Evolutionary conservation across 2,113 vertebrate genomes (phyloP).

Genomic region (Xiphophorus couchianus): DNA sequence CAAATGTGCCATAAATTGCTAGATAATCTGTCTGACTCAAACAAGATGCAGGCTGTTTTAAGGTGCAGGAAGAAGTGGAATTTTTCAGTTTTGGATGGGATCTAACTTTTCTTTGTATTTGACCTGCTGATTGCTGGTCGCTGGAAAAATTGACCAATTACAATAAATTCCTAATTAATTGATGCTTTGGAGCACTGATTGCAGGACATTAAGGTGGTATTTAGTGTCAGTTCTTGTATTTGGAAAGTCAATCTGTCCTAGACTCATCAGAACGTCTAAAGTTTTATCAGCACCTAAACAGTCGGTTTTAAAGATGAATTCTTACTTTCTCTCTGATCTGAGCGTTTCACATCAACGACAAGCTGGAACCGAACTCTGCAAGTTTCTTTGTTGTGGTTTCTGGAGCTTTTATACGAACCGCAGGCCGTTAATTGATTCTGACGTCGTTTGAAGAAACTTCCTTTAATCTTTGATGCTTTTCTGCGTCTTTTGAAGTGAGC

Average conservation of each 20-base stretch:
- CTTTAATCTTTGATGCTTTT: constrained; percentile 44
- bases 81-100: no score
- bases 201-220: neutral
- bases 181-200: neutral
- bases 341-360: constrained; percentile 20
- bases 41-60: no score
- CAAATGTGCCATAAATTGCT: no score
- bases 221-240: neutral
- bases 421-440: constrained; percentile 31
- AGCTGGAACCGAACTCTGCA: constrained; percentile 31
- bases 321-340: constrained; percentile 8
- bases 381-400: constrained; percentile 37
- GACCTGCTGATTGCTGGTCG: neutral
- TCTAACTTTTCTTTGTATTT: neutral
- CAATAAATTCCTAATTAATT: neutral
- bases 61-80: no score
- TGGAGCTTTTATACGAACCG: constrained; percentile 31
- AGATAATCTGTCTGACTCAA: no score
- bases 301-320: constrained; percentile 1
- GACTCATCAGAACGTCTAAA: neutral
- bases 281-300: constrained; percentile 14
- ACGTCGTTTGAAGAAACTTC: constrained; percentile 15
- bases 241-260: neutral
- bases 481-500: constrained; percentile 37
- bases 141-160: neutral